Conservation (phyloP, 2,888 invertebrate genomes). For the Thera obeliscata region DNA sequence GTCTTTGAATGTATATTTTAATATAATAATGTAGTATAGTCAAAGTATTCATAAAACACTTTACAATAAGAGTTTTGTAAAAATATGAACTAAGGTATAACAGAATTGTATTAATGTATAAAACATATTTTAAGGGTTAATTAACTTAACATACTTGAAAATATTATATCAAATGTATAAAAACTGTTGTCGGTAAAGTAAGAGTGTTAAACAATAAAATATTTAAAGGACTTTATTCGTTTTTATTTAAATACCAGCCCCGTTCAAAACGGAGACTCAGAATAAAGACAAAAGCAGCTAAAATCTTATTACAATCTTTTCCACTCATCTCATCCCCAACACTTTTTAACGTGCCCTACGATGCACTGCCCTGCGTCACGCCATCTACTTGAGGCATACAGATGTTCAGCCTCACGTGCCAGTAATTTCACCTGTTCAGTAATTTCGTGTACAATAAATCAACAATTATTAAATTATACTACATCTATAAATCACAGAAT, state of each 20-base stretch:
- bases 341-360: no score
- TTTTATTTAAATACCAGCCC: slow-evolving; percentile 3
- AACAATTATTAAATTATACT: background rate
- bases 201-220: slow-evolving; percentile 38
- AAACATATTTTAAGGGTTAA: slow-evolving; percentile 22
- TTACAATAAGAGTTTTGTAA: slow-evolving; percentile 11
- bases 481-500: slow-evolving; percentile 5
- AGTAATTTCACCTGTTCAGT: no score
- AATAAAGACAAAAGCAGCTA: no score
- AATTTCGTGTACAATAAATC: no score
- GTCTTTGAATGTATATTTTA: background rate
- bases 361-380: no score
- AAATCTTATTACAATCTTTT: no score
- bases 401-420: no score
- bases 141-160: slow-evolving; percentile 27
- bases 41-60: background rate
- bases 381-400: no score
- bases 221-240: slow-evolving; percentile 31
- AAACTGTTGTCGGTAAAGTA: slow-evolving; percentile 37
- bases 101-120: slow-evolving; percentile 30
- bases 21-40: background rate
- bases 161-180: slow-evolving; percentile 44
- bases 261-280: no score
- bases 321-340: no score
- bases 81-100: slow-evolving; percentile 19